A percentile compares a stretch with the other conserved stretches of the same genome.
These are phyloP conservation scores for Standfussiana lucernea DNA, from an alignment of 2,888 invertebrate species.

Conservation along the genomic window DNA sequence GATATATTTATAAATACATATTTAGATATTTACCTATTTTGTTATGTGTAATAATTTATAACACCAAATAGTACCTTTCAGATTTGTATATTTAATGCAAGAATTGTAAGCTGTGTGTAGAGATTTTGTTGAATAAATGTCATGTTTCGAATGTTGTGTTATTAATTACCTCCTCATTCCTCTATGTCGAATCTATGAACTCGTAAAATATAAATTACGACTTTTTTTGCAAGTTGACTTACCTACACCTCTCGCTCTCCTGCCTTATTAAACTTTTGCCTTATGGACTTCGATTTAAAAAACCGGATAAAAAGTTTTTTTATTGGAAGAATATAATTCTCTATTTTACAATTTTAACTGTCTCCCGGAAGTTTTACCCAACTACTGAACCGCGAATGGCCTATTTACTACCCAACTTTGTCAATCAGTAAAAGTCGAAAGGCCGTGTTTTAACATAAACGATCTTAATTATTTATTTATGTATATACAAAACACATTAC, in stretches of 20 bases:
- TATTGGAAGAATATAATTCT: not conserved
- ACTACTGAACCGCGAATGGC: too few relatives aligned
- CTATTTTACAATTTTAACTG: not conserved
- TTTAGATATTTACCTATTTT: constrained; percentile 80
- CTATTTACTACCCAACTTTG: too few relatives aligned
- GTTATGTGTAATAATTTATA: constrained; percentile 85
- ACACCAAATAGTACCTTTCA: constrained; percentile 89
- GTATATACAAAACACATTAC: too few relatives aligned
- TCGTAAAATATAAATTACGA: not conserved
- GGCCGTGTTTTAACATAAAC: too few relatives aligned
- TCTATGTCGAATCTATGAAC: not conserved
- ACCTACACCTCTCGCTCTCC: not conserved
- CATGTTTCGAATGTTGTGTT: constrained; percentile 82
- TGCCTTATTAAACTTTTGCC: not conserved
- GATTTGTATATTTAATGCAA: constrained; percentile 83
- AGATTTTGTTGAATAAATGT: constrained; percentile 90
- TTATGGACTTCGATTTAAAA: not conserved
- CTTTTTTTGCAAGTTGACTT: not conserved
- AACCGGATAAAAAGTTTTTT: not conserved
- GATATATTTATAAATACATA: constrained; percentile 77
- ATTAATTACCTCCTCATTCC: constrained; percentile 16
- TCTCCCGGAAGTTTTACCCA: too few relatives aligned
- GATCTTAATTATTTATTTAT: too few relatives aligned
- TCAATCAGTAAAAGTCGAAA: too few relatives aligned
- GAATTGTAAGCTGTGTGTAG: constrained; percentile 87